Percentiles rank a stretch among this genome's conserved stretches.
These are phyloP conservation scores for Anas capensis DNA, from an alignment of 2,797 vertebrate species.

Conservation along the genomic window DNA sequence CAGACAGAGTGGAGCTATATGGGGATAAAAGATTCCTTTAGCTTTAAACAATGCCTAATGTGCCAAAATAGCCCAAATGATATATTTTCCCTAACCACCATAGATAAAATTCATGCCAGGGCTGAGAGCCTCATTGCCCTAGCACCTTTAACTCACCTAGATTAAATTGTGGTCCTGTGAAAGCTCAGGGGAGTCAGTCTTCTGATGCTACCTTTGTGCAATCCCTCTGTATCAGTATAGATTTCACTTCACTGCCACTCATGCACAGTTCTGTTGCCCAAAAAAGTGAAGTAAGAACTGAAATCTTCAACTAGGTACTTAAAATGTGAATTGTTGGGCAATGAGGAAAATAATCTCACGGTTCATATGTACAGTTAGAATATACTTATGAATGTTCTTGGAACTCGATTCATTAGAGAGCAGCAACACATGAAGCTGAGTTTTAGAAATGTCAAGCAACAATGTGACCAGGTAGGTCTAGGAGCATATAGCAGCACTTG, in stretches of 20 bases:
- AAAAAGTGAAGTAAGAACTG: background rate
- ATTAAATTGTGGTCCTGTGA: background rate
- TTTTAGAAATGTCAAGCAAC: background rate
- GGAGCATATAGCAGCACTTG: background rate
- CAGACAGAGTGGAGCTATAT: background rate
- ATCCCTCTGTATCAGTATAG: background rate
- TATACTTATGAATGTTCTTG: background rate
- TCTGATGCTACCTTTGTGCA: background rate
- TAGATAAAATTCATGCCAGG: background rate
- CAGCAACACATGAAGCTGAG: background rate
- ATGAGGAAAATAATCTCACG: background rate
- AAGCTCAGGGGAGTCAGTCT: background rate
- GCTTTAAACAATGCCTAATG: slow-evolving; percentile 15
- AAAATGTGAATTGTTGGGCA: background rate
- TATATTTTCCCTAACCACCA: background rate
- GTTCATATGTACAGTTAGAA: background rate
- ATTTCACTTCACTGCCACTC: background rate
- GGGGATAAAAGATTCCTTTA: slow-evolving; percentile 25
- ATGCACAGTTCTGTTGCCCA: background rate
- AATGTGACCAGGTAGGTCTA: background rate
- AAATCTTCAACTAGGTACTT: background rate
- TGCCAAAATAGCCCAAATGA: slow-evolving; percentile 19
- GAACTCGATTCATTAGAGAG: background rate
- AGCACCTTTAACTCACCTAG: background rate
- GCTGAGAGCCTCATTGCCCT: background rate